Base-by-base conservation (phyloP, 2,797 vertebrate genomes). In the Siniperca obscura region DNA sequence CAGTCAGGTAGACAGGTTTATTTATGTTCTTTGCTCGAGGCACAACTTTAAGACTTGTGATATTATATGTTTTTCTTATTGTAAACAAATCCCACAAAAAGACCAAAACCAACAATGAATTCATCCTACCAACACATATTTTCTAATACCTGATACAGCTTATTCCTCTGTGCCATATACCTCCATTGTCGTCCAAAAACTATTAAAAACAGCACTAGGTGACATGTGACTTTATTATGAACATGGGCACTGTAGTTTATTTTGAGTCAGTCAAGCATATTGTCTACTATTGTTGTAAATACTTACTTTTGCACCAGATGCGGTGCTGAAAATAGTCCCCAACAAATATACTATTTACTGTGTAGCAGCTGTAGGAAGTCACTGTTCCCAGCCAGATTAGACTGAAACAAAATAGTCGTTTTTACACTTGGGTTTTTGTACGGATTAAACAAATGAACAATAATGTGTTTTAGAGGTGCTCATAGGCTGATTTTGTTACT, bases 11-110 rank as follows among this genome's bases (percentile, higher is more conserved):
- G 55, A 74, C 56, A 25, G 16, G 19, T 72, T 71, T 19, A 38
- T 81, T 67, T 67, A 40, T 75, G 40, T 76, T 5, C 44, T 77
- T 81, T 81, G 50, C 21, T 71, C 22, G 48, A 46, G 13, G 30
- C 52, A 42, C 22, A 65, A 48, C 7, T 4, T 38, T 59, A 48
- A 46, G 22, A 55, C 3, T 65, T 1, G 22, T 48, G 8, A 48
- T 61, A 19, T 65, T 72, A 44, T 13, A 1, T 62, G 21, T 62
- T 16, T 65, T 27, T 52, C 14, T 69, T 13, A 27, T 7, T 19
- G 19, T 80, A 53, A 59, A 27, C 42, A 21, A 34, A 72, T 30
- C 5, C 2, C 7, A 48, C 10, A 48, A 52, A 50, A 38, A 34
- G 27, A n/a, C 12, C 9, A 22, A 59, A 76, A 53, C 0, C 2